Conservation (phyloP, 2,797 vertebrate species). For the Tokudaia tokunoshimensis region DNA sequence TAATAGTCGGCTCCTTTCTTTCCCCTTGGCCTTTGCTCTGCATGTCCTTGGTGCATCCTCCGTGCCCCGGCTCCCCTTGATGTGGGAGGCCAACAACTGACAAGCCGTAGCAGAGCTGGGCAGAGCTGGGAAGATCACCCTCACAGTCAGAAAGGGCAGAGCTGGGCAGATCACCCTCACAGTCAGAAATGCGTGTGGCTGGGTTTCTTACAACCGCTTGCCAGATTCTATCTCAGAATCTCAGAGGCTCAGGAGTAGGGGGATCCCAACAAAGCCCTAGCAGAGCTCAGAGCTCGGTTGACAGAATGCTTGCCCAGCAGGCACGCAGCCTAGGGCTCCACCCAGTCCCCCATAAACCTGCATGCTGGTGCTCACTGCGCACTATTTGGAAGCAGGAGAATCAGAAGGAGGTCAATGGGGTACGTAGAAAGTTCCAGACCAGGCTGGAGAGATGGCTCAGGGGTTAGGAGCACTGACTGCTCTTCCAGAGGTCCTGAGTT, state of each 20-base stretch:
- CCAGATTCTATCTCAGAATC: neutral
- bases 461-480: no score
- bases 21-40: neutral
- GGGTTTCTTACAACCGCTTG: neutral
- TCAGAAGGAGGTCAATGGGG: neutral
- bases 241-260: neutral
- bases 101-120: neutral
- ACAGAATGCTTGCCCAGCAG: neutral
- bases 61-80: neutral
- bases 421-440: neutral
- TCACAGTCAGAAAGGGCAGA: neutral
- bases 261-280: neutral
- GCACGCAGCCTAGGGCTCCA: neutral
- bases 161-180: no score
- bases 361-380: no score
- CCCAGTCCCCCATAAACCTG: neutral
- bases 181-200: neutral
- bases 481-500: no score
- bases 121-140: fast-evolving
- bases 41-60: neutral
- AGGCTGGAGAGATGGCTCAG: no score
- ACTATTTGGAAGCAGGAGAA: neutral
- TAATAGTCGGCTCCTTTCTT: neutral
- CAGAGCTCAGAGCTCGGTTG: no score
- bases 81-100: neutral